A percentile compares a stretch with the other conserved stretches of the same genome.
Conservation (phyloP, 2,113 vertebrate genomes). For the Alouatta palliata region DNA sequence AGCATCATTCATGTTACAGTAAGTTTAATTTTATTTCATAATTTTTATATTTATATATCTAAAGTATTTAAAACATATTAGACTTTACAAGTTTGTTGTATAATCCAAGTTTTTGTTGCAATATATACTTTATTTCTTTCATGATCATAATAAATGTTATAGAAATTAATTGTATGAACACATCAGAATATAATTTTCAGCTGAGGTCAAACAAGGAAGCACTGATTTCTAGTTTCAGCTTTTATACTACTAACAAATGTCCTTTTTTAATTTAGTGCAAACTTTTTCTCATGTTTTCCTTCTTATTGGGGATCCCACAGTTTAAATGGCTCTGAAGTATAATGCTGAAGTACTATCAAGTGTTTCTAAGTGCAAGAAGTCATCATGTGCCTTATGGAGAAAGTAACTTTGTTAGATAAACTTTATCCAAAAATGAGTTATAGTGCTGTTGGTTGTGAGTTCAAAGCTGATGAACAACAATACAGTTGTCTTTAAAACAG, state of each 20-base stretch:
- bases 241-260: too few species aligned
- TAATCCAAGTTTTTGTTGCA: background rate
- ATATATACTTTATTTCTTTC: background rate
- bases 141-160: background rate
- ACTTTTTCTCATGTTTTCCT: background rate
- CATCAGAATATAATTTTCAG: background rate
- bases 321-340: too few species aligned
- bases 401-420: background rate
- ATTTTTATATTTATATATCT: background rate
- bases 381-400: background rate
- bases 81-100: background rate
- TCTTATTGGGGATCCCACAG: too few species aligned
- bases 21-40: background rate
- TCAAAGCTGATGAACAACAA: too few species aligned
- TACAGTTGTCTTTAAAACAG: too few species aligned
- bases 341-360: too few species aligned
- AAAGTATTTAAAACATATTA: background rate
- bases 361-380: too few species aligned
- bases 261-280: background rate
- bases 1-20: background rate
- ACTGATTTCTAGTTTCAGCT: too few species aligned
- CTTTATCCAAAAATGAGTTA: too few species aligned
- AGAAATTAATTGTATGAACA: background rate
- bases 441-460: too few species aligned
- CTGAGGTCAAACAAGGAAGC: too few species aligned